These are phyloP conservation scores for Axea sp. DNA, from an alignment of 2,888 invertebrate genomes.

Conservation along the genomic window DNA sequence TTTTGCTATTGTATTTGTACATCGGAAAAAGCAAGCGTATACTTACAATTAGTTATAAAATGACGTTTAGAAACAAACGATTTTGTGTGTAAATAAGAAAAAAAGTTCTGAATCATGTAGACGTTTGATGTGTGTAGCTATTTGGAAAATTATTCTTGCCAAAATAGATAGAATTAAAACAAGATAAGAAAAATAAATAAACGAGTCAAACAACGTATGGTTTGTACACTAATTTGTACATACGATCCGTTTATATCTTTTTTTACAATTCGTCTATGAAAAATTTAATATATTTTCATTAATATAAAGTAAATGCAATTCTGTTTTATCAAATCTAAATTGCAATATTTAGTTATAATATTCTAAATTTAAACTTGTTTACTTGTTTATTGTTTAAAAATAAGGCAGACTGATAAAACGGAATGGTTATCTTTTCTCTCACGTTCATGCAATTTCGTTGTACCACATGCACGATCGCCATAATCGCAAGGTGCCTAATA, in stretches of 20 bases:
- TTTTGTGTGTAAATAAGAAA: constrained; percentile 50
- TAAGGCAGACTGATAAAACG: neutral
- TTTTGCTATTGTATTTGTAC: constrained; percentile 76
- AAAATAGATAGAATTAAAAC: constrained; percentile 40
- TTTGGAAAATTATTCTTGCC: constrained; percentile 63
- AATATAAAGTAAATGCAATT: constrained; percentile 4
- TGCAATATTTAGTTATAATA: neutral
- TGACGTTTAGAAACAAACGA: constrained; percentile 25
- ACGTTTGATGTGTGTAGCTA: constrained; percentile 53
- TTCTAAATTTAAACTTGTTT: neutral
- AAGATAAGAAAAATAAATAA: constrained; percentile 20
- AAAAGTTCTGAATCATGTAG: constrained; percentile 46
- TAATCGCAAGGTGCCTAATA: constrained; percentile 67
- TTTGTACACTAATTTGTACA: constrained; percentile 32
- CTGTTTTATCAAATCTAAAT: constrained; percentile 18
- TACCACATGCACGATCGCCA: constrained; percentile 59
- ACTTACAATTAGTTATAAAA: constrained; percentile 43
- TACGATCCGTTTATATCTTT: constrained; percentile 22
- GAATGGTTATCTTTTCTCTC: constrained; percentile 2
- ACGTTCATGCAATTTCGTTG: constrained; percentile 24
- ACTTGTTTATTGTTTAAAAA: neutral
- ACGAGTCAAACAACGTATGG: constrained; percentile 38
- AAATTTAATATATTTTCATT: constrained; percentile 32
- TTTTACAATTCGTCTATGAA: constrained; percentile 11
- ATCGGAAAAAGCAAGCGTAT: constrained; percentile 62